phyloP scores from a whole-genome alignment of 92 coral and sea anemone genomes.

The Muricea muricata region DNA sequence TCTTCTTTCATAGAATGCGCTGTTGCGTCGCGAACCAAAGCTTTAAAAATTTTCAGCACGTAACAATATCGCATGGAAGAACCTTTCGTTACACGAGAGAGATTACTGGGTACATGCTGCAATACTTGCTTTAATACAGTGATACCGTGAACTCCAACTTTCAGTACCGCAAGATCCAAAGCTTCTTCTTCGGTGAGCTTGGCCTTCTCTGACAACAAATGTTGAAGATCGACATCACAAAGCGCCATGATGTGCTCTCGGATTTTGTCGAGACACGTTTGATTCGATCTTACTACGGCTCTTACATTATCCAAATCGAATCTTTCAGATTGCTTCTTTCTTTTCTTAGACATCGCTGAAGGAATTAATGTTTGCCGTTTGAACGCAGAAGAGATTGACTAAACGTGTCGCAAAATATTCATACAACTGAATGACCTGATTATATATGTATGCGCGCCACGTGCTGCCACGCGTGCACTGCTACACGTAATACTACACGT shows the following conservation, averaged over 20 bases:
- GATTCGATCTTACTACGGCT: background rate
- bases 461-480: background rate
- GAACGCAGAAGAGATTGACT: background rate
- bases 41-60: background rate
- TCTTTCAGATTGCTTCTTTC: background rate
- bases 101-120: background rate
- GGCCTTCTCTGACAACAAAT: background rate
- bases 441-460: background rate
- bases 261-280: background rate
- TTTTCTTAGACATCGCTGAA: background rate
- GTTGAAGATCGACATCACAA: background rate
- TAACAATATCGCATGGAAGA: background rate
- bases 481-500: background rate
- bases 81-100: background rate
- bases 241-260: background rate
- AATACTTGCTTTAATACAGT: background rate
- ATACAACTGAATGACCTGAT: background rate
- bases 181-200: background rate
- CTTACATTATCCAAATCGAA: background rate
- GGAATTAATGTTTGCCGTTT: background rate
- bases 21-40: background rate
- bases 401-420: background rate
- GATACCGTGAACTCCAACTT: background rate
- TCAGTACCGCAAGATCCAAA: background rate
- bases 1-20: background rate